phyloP scores from a whole-genome alignment of 2,797 vertebrate genomes.

The Oreortyx pictus region DNA sequence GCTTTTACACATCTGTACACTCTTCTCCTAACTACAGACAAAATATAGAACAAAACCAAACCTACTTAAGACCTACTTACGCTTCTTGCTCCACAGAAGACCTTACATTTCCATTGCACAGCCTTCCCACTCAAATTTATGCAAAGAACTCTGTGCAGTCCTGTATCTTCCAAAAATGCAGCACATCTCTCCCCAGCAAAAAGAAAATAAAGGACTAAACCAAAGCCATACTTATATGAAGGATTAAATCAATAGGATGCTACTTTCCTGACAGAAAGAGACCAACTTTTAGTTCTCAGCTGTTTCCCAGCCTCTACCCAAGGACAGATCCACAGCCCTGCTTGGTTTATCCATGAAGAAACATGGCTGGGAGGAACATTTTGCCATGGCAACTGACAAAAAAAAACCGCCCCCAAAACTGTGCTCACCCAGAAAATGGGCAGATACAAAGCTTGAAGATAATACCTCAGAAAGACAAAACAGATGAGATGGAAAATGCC shows the following conservation, averaged over 20 bases:
- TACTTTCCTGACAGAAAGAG: not conserved
- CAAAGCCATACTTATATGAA: not conserved
- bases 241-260: not conserved
- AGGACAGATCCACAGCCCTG: not conserved
- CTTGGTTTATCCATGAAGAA: constrained; percentile 14
- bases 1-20: not conserved
- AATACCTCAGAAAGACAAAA: constrained; percentile 3
- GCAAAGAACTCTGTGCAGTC: not conserved
- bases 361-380: constrained; percentile 13
- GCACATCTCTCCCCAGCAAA: not conserved
- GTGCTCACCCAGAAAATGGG: constrained; percentile 17
- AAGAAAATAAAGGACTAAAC: constrained; percentile 4
- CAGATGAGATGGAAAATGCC: not conserved
- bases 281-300: not conserved
- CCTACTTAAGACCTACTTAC: not conserved
- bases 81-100: not conserved
- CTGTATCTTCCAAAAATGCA: not conserved
- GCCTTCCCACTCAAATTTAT: not conserved
- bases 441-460: constrained; percentile 20
- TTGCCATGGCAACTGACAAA: constrained; percentile 51
- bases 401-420: constrained; percentile 4
- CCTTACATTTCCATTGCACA: not conserved
- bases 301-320: constrained; percentile 28
- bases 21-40: not conserved
- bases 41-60: not conserved